Evolutionary conservation across 2,888 invertebrate species (phyloP).

Genomic region (Lobophora halterata): DNA sequence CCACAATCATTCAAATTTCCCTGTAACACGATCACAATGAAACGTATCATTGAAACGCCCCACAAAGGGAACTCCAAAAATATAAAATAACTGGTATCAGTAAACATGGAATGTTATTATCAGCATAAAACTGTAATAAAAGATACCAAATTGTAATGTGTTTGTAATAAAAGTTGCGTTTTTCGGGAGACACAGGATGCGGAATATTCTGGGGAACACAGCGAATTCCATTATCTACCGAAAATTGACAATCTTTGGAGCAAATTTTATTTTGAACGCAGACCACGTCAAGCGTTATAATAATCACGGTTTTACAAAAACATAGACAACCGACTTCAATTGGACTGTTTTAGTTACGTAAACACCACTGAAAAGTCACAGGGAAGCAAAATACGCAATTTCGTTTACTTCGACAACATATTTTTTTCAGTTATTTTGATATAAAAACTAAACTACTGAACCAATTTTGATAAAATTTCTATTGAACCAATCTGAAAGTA

Average conservation of each 20-base stretch:
- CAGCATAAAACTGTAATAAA: slow-evolving; percentile 57
- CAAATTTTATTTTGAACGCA: too few species aligned
- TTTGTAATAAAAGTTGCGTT: slow-evolving; percentile 50
- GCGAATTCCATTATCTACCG: background rate
- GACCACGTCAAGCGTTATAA: too few species aligned
- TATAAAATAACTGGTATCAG: slow-evolving; percentile 60
- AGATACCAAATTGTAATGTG: slow-evolving; percentile 53
- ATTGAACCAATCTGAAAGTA: too few species aligned
- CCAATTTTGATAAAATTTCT: too few species aligned
- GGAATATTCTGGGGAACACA: slow-evolving; percentile 35
- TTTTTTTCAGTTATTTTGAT: too few species aligned
- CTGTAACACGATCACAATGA: slow-evolving; percentile 16
- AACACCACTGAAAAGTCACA: too few species aligned
- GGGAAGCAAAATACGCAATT: too few species aligned
- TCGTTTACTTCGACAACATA: too few species aligned
- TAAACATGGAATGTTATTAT: slow-evolving; percentile 50
- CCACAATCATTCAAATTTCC: slow-evolving; percentile 21
- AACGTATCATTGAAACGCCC: slow-evolving; percentile 23
- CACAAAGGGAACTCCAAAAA: slow-evolving; percentile 46
- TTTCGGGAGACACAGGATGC: slow-evolving; percentile 8
- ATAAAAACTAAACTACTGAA: too few species aligned
- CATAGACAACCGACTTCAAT: too few species aligned
- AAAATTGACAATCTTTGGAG: background rate
- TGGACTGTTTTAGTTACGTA: too few species aligned
- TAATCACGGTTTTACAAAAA: too few species aligned